Conservation (phyloP, 2,888 invertebrate genomes). For the Thyatira batis region DNA sequence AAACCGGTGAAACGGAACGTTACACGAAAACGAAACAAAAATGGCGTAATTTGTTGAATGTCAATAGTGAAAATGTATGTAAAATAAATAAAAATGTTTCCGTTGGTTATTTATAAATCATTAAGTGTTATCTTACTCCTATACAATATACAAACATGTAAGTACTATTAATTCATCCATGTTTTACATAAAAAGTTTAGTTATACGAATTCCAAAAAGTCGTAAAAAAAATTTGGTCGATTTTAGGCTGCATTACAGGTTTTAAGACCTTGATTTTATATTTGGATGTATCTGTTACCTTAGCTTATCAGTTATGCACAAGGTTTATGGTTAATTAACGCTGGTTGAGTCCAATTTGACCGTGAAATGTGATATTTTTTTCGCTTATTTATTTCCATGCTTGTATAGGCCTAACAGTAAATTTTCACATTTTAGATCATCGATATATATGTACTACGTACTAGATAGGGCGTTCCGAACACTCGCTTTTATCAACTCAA, state of each 20-base stretch:
- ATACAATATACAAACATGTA: constrained; percentile 57
- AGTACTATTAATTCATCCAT: constrained; percentile 36
- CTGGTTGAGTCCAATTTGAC: constrained; percentile 5
- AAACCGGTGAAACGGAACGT: constrained; percentile 22
- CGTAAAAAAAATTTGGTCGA: constrained; percentile 14
- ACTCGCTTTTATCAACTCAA: no score
- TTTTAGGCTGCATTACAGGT: constrained; percentile 25
- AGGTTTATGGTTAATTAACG: constrained; percentile 28
- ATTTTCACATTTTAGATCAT: constrained; percentile 15
- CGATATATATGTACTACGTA: no score
- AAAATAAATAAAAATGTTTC: constrained; percentile 75
- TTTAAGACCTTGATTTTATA: constrained; percentile 42
- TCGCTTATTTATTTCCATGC: background rate
- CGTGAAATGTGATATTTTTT: constrained; percentile 1
- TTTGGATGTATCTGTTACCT: constrained; percentile 25
- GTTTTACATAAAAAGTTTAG: background rate
- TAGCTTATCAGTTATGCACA: constrained; percentile 39
- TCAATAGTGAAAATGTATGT: constrained; percentile 65
- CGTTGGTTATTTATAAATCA: constrained; percentile 49
- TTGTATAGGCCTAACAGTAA: background rate
- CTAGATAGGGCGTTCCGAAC: no score
- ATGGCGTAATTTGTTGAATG: constrained; percentile 68
- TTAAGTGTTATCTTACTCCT: constrained; percentile 51
- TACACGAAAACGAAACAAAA: constrained; percentile 50
- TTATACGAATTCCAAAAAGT: background rate